phyloP scores from a whole-genome alignment of 2,113 vertebrate species.

The Eurypyga helias region DNA sequence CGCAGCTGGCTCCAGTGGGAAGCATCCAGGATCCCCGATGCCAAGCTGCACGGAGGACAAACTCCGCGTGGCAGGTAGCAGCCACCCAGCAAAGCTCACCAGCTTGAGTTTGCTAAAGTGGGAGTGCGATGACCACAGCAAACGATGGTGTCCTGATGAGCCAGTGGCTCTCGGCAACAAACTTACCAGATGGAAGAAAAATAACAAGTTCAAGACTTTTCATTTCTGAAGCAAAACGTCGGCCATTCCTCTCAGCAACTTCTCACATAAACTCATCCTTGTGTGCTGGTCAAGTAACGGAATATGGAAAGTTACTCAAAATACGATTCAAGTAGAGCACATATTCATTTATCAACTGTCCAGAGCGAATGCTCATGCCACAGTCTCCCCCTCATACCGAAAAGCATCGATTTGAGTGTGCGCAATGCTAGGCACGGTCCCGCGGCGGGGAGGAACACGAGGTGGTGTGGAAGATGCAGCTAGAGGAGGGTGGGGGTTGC shows the following conservation, averaged over 20 bases:
- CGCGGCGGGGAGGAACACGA: not conserved
- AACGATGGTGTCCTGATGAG: rapidly evolving
- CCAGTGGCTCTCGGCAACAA: not conserved
- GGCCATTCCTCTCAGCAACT: rapidly evolving
- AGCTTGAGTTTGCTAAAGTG: not conserved
- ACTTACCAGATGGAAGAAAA: not conserved
- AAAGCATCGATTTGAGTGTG: not conserved
- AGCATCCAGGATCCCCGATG: rapidly evolving
- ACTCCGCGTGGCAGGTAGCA: not conserved
- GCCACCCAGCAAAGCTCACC: not conserved
- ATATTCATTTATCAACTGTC: not conserved
- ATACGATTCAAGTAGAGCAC: not conserved
- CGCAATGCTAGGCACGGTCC: not conserved
- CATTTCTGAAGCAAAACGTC: not conserved
- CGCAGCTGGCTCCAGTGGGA: not conserved
- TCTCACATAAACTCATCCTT: not conserved
- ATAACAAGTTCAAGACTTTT: not conserved
- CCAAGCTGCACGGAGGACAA: not conserved
- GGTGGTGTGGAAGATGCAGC: not conserved
- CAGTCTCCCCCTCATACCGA: not conserved
- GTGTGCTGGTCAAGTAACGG: not conserved
- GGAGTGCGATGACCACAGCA: not conserved
- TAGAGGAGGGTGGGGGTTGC: not conserved
- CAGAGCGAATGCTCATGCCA: not conserved
- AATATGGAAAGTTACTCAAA: not conserved